These are phyloP conservation scores for Scaptomyza tumidula DNA, from an alignment of 2,888 invertebrate species.

Conservation along the genomic window DNA sequence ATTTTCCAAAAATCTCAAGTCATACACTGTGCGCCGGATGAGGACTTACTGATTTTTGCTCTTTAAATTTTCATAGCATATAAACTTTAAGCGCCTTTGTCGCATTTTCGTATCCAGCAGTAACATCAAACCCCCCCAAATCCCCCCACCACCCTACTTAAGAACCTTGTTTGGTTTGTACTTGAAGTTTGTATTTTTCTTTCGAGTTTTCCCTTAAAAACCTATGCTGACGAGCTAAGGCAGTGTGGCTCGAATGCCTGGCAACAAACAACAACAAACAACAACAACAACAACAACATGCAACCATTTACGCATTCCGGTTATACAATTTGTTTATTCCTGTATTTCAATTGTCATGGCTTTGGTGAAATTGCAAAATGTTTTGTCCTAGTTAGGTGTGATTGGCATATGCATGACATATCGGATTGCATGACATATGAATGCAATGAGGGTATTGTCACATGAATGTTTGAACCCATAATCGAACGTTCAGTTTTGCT, in stretches of 20 bases:
- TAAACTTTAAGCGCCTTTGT: too few species aligned
- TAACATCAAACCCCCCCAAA: too few species aligned
- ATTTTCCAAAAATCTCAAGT: too few species aligned
- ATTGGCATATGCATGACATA: conserved; percentile 10
- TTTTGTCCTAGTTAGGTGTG: neutral
- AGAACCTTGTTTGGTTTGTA: conserved; percentile 14
- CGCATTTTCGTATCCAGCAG: too few species aligned
- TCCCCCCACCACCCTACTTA: conserved; percentile 10
- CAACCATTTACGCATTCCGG: conserved; percentile 25
- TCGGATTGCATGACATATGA: too few species aligned
- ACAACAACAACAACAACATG: conserved; percentile 5
- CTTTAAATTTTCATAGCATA: too few species aligned
- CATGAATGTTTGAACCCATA: neutral
- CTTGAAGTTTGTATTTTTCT: conserved; percentile 4
- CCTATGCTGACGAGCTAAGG: conserved; percentile 15
- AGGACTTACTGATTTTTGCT: too few species aligned
- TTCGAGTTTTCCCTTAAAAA: neutral
- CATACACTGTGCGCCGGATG: too few species aligned
- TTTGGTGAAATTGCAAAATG: conserved; percentile 14
- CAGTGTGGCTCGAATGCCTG: neutral
- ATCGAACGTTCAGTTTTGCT: neutral
- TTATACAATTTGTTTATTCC: conserved; percentile 35
- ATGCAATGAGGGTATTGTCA: neutral
- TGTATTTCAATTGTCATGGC: conserved; percentile 40
- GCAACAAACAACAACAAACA: conserved; percentile 3